phyloP scores from a whole-genome alignment of 2,113 vertebrate genomes.

The Myotis brandtii region DNA sequence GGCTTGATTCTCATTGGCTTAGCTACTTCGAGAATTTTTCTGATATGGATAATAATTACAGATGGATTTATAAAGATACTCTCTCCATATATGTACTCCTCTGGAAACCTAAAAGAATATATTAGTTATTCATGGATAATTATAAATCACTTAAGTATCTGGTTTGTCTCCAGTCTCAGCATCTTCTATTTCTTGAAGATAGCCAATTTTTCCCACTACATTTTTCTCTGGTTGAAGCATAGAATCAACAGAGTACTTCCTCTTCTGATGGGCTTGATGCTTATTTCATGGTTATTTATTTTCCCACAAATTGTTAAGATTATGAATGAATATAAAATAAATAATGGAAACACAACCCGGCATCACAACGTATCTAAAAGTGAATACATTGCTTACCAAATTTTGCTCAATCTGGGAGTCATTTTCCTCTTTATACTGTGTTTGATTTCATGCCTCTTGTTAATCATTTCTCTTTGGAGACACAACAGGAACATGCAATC shows the following conservation, averaged over 20 bases:
- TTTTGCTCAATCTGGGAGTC: background rate
- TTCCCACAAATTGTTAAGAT: background rate
- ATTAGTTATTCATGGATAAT: background rate
- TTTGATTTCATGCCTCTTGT: background rate
- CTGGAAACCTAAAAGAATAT: background rate
- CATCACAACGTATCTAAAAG: accelerated
- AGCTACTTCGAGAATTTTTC: conserved; percentile 54
- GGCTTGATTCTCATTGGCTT: conserved; percentile 55
- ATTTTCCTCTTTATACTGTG: background rate
- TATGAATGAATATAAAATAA: background rate
- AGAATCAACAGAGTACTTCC: conserved; percentile 40
- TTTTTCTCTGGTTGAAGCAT: conserved; percentile 69
- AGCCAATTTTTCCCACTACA: conserved; percentile 61
- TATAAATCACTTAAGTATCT: background rate
- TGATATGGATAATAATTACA: background rate
- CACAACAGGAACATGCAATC: conserved; percentile 46
- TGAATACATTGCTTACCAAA: accelerated
- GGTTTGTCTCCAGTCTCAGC: conserved; percentile 68
- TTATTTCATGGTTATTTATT: conserved; percentile 39
- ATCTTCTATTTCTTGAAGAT: conserved; percentile 77
- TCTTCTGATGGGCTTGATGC: conserved; percentile 8
- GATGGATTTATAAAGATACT: conserved; percentile 37
- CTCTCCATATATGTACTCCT: background rate
- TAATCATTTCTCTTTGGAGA: conserved; percentile 69
- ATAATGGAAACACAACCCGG: background rate